Percentiles rank a stretch among this genome's conserved stretches.
These are phyloP conservation scores for Lophura nycthemera DNA, from an alignment of 2,113 vertebrate genomes.

Conservation along the genomic window DNA sequence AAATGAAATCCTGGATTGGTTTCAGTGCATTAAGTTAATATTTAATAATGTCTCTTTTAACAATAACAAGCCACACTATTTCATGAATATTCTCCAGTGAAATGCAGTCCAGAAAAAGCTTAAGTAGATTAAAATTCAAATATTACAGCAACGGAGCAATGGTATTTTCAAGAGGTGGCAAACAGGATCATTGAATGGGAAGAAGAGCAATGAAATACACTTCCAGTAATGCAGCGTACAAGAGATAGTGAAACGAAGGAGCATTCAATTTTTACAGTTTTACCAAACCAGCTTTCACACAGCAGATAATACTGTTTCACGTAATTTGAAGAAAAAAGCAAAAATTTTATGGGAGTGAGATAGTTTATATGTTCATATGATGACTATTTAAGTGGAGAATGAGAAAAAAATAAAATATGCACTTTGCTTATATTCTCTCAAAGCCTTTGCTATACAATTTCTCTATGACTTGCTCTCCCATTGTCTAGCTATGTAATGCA, in stretches of 20 bases:
- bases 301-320: neutral
- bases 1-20: neutral
- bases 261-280: neutral
- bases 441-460: neutral
- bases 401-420: neutral
- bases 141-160: neutral
- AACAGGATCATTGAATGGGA: neutral
- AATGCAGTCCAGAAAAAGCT: neutral
- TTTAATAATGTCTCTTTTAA: neutral
- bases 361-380: neutral
- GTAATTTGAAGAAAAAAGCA: neutral
- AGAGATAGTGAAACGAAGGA: neutral
- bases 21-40: neutral
- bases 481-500: neutral
- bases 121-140: neutral
- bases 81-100: neutral
- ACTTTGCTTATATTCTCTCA: neutral
- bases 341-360: neutral
- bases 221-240: neutral
- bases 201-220: neutral
- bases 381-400: neutral
- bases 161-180: neutral
- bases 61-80: neutral
- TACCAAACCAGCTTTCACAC: neutral
- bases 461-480: neutral